phyloP scores from a whole-genome alignment of 2,888 invertebrate species.

The Lamproptera curius region DNA sequence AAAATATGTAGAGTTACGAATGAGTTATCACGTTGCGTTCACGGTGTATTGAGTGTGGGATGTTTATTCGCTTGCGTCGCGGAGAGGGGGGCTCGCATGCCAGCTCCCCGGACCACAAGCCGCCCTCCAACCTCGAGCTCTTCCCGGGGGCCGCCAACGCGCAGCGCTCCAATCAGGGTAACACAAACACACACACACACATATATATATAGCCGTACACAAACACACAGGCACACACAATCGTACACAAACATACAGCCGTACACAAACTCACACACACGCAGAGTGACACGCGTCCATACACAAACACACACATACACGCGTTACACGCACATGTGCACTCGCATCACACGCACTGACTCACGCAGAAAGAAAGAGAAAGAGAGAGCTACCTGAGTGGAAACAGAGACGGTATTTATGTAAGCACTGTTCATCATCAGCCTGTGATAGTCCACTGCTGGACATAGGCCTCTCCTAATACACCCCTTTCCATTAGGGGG shows the following conservation, averaged over 20 bases:
- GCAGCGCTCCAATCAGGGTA: slow-evolving; percentile 90
- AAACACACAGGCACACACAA: too few species aligned
- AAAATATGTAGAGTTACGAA: too few species aligned
- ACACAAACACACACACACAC: slow-evolving; percentile 53
- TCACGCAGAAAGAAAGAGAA: too few species aligned
- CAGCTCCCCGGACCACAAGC: slow-evolving; percentile 83
- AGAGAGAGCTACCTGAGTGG: too few species aligned
- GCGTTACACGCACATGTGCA: neutral
- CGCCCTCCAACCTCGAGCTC: slow-evolving; percentile 85
- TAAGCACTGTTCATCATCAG: too few species aligned
- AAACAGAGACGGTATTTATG: too few species aligned
- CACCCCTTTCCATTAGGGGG: too few species aligned
- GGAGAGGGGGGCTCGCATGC: slow-evolving; percentile 68
- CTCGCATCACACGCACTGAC: neutral
- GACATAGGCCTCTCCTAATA: too few species aligned
- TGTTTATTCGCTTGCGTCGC: slow-evolving; percentile 52
- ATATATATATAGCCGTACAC: too few species aligned
- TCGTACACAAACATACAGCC: neutral
- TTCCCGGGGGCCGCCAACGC: slow-evolving; percentile 80
- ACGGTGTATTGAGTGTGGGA: slow-evolving; percentile 42
- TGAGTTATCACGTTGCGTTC: too few species aligned
- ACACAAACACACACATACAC: neutral
- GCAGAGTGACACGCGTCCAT: too few species aligned
- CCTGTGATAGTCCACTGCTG: too few species aligned
- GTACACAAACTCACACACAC: neutral